A percentile compares a stretch with the other conserved stretches of the same genome.
These are phyloP conservation scores for Aurelia coerulea DNA, from an alignment of 30 jellyfish, hydroid and myxozoan species.

Conservation along the genomic window DNA sequence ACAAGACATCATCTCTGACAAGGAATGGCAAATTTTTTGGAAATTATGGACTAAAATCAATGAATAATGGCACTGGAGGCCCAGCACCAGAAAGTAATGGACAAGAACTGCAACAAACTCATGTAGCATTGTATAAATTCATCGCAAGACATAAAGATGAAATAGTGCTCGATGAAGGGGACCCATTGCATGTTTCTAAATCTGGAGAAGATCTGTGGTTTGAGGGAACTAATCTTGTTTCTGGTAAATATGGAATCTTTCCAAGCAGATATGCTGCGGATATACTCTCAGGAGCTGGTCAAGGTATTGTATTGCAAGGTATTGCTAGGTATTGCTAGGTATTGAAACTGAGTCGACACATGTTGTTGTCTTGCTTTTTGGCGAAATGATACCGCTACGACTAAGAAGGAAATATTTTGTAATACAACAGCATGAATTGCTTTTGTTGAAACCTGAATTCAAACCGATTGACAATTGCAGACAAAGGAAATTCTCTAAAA, in stretches of 20 bases:
- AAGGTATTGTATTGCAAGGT: neutral
- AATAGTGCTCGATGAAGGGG: conserved; percentile 78
- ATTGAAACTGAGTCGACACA: too few species aligned
- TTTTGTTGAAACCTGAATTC: too few species aligned
- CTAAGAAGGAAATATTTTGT: too few species aligned
- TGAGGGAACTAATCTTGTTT: conserved; percentile 85
- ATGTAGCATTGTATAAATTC: conserved; percentile 83
- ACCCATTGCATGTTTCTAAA: conserved; percentile 80
- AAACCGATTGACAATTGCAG: too few species aligned
- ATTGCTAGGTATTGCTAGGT: too few species aligned
- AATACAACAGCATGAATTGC: too few species aligned
- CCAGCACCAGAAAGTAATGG: conserved; percentile 8
- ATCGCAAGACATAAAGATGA: conserved; percentile 95
- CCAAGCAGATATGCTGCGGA: conserved; percentile 95
- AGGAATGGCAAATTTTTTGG: conserved; percentile 29
- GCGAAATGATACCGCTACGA: too few species aligned
- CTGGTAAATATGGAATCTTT: conserved; percentile 85
- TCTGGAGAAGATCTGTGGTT: conserved; percentile 84
- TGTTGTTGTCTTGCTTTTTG: too few species aligned
- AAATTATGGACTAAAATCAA: neutral
- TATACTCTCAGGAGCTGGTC: conserved; percentile 49
- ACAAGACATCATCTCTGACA: neutral
- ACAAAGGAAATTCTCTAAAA: too few species aligned
- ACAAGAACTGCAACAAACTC: conserved; percentile 74
- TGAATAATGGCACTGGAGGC: conserved; percentile 10